Evolutionary conservation across 2,888 invertebrate genomes (phyloP).

Genomic region (Gonocerus acuteangulatus): DNA sequence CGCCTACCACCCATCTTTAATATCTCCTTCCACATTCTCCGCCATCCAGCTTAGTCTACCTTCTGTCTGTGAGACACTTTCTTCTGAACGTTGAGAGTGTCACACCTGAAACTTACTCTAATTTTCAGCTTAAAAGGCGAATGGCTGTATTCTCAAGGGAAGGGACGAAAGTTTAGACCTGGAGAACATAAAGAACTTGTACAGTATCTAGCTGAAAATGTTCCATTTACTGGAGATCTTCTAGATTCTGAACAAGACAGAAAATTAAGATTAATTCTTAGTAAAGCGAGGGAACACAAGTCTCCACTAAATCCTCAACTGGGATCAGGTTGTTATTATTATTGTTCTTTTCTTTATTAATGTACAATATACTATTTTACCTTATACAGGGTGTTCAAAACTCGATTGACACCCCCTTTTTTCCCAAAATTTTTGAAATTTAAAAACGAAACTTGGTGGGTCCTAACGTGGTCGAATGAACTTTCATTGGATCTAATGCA

Average conservation of each 20-base stretch:
- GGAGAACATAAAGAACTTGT: conserved; percentile 76
- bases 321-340: background rate
- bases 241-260: conserved; percentile 79
- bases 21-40: too few relatives aligned
- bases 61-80: too few relatives aligned
- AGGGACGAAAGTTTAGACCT: conserved; percentile 75
- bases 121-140: conserved; percentile 74
- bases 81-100: too few relatives aligned
- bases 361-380: background rate
- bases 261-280: conserved; percentile 74
- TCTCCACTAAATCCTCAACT: conserved; percentile 52
- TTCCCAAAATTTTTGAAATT: too few relatives aligned
- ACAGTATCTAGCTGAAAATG: conserved; percentile 74
- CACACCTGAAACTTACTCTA: too few relatives aligned
- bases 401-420: too few relatives aligned
- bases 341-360: background rate
- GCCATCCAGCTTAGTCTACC: too few relatives aligned
- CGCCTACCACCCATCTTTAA: too few relatives aligned
- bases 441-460: too few relatives aligned
- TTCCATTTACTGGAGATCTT: conserved; percentile 74
- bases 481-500: too few relatives aligned
- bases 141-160: conserved; percentile 91
- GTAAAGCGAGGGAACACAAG: conserved; percentile 86
- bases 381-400: too few relatives aligned
- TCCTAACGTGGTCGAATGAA: too few relatives aligned